phyloP scores from a whole-genome alignment of 2,113 vertebrate genomes.

The Hirundichthys speculiger region DNA sequence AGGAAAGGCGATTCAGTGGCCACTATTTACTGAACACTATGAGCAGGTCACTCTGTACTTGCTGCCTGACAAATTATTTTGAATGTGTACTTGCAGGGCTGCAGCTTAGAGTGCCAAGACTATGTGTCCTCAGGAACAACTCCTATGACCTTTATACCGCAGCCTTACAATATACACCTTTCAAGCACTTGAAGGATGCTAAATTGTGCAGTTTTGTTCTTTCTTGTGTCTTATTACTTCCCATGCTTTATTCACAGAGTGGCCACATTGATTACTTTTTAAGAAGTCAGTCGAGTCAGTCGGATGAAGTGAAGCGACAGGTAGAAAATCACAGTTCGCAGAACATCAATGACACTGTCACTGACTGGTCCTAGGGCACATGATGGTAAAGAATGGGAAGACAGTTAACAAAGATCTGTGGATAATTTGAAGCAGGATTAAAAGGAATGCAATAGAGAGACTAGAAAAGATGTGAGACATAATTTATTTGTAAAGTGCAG shows the following conservation, averaged over 20 bases:
- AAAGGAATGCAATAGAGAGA: no score
- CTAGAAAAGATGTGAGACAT: no score
- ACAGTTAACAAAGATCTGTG: no score
- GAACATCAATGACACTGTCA: no score
- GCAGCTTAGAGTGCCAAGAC: neutral
- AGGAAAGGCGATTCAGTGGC: neutral
- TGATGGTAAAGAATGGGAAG: no score
- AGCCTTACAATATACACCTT: neutral
- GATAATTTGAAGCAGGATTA: no score
- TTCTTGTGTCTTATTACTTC: neutral
- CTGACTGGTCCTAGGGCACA: no score
- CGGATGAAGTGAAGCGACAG: no score
- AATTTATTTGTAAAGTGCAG: no score
- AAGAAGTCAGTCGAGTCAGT: no score
- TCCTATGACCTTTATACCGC: neutral
- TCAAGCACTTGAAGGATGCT: neutral
- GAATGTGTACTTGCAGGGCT: neutral
- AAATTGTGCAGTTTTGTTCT: neutral
- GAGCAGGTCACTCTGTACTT: neutral
- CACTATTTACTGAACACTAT: neutral
- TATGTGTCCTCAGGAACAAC: neutral
- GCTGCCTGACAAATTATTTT: constrained; percentile 5
- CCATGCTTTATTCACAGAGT: neutral
- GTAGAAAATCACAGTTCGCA: no score
- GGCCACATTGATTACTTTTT: no score